Base-by-base conservation (phyloP, 2,888 invertebrate species). In the Antheraea yamamai region DNA sequence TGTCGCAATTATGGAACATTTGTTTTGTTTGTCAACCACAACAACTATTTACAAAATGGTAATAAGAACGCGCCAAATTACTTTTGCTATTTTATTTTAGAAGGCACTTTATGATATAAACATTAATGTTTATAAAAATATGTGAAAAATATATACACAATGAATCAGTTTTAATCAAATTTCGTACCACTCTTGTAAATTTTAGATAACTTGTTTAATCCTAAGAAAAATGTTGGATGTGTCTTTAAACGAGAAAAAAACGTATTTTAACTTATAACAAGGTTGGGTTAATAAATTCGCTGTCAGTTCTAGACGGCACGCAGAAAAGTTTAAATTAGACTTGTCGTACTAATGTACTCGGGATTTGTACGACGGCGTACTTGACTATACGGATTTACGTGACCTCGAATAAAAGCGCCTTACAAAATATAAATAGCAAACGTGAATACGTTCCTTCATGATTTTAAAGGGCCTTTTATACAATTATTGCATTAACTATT, bases 321-420 rank as follows among this genome's bases (percentile, higher is more conserved):
- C 74, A 79, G 81, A 79, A 81, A 82, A 82, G 80, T 82, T 82
- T 82, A 82, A 82, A 82, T 82, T 81, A 80, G 81, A 79, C 80
- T 80, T 78, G 80, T 81, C 82, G 81, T 78, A 80, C 79, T 82
- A 81, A 81, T 79, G 79, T 79, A 78, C 79, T 77, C 72, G 79
- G 75, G 80, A 81, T 77, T 78, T 76, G 75, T 81, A 77, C 76
- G 79, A 81, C 80, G 75, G 78, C 51, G 68, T 73, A 74, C 73
- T 72, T 78, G 72, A 72, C 76, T 79, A 78, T 81, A 77, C 72
- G 75, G 75, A 73, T 75, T 76, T 76, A 75, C 58, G 30, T 39
- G 51, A 73, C 73, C 74, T 79, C 75, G 68, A 66, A 75, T 73
- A 64, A 72, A 77, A 75, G 52, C 66, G 75, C 77, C 77, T 79